Percentiles rank a stretch among this genome's conserved stretches.
phyloP scores from a whole-genome alignment of 2,797 vertebrate species.

The Chelonia mydas region DNA sequence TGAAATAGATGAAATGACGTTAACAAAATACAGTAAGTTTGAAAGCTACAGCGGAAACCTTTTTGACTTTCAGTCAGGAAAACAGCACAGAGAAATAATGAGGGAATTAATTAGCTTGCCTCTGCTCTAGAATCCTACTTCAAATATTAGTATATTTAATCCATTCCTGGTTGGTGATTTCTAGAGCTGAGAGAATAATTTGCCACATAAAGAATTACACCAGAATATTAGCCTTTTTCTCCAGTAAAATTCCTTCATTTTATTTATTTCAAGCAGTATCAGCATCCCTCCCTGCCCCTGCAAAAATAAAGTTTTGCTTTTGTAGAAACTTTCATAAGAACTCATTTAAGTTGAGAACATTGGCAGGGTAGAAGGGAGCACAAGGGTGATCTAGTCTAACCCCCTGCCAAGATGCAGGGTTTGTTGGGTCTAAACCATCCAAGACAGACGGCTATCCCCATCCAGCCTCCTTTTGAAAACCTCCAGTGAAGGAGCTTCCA shows the following conservation, averaged over 20 bases:
- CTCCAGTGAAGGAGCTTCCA: neutral
- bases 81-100: neutral
- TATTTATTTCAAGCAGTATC: neutral
- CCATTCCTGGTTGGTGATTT: neutral
- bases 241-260: fast-evolving
- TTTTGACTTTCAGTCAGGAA: neutral
- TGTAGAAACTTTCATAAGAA: fast-evolving
- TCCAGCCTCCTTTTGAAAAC: neutral
- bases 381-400: neutral
- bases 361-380: neutral
- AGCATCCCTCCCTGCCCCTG: neutral
- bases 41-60: neutral
- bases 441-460: neutral
- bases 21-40: neutral
- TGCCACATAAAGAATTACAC: neutral
- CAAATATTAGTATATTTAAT: neutral
- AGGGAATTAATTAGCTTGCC: neutral
- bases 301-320: neutral
- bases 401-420: neutral
- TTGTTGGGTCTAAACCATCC: neutral
- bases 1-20: slow-evolving; percentile 7
- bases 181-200: neutral
- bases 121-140: neutral
- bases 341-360: neutral
- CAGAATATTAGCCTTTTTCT: fast-evolving